Evolutionary conservation across 2,113 vertebrate genomes (phyloP).

Genomic region (Corynorhinus townsendii): DNA sequence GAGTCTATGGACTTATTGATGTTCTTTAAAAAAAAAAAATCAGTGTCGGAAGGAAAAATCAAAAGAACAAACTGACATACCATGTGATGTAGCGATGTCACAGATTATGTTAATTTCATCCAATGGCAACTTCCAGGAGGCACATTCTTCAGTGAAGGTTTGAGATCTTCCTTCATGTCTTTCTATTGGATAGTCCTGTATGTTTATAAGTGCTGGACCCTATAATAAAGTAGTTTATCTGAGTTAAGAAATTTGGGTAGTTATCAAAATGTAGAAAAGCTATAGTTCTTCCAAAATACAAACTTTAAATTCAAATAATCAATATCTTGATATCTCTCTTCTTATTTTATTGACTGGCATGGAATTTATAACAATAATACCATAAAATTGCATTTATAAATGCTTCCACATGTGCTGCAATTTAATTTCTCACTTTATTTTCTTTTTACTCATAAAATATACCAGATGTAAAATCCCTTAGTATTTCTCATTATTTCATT

Average conservation of each 20-base stretch:
- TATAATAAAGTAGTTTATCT: constrained; percentile 66
- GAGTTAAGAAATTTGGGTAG: neutral
- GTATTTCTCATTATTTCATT: constrained; percentile 1
- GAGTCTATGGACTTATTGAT: neutral
- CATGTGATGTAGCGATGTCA: constrained; percentile 86
- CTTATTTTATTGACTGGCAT: neutral
- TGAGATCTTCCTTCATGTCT: constrained; percentile 87
- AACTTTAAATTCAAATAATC: neutral
- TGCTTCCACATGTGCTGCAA: neutral
- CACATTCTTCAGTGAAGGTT: constrained; percentile 92
- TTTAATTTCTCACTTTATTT: constrained; percentile 12
- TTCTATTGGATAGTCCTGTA: constrained; percentile 89
- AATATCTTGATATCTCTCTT: neutral
- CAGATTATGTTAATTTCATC: constrained; percentile 92
- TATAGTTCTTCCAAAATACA: neutral
- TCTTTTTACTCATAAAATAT: constrained; percentile 19
- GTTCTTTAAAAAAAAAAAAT: neutral
- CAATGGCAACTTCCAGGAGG: constrained; percentile 92
- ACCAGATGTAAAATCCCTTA: neutral
- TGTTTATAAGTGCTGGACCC: constrained; percentile 91
- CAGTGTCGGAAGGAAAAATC: neutral
- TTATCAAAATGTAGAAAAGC: constrained; percentile 11
- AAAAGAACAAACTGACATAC: constrained; percentile 77
- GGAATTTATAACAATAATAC: neutral
- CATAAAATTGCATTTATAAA: neutral